Evolutionary conservation across 2,797 vertebrate species (phyloP), one percentile per base, ranked within the genome.

Genomic region (Momotus momota): DNA sequence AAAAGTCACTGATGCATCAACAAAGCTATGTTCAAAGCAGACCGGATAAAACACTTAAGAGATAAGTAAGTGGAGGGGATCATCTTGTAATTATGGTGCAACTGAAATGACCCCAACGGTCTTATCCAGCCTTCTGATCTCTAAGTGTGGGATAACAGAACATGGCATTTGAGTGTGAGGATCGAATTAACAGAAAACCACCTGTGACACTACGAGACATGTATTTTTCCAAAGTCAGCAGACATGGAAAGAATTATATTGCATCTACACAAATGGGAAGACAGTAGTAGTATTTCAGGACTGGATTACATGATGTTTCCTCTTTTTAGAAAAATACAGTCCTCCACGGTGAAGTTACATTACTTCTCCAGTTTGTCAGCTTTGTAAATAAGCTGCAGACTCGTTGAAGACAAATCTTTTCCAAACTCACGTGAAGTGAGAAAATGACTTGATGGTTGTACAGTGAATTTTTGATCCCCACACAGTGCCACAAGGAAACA

Each of bases 1-100:
- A 91, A 87, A 60, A 80, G 57, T 45, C 29, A 57, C 5, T 7
- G 61, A 87, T 80, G 31, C 40, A 62, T 74, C 64, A 82, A 29
- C 67, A 62, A 79, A 93, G 46, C 23, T 51, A 6, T 33, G 64
- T 87, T 96, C 85, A 89, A 93, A 96, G 84, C 3, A 91, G 43
- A 66, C 5, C 41, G 77, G 87, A 65, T 91, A 65, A 92, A 91
- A 79, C 45, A 81, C 38, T 88, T 80, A 66, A 74, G 33, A 73
- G 17, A 35, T 35, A 35, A 35, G 6, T 40, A 43, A 58, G 41
- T 62, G 43, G 22, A 61, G 67, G 57, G 46, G 51, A 91, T 89
- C 33, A 46, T 57, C 66, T 75, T 84, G 58, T 82, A 80, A 91
- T 80, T 87, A 61, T 2, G 85, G 43, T 38, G n/a, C 35, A 83